Base-by-base conservation (phyloP, 2,797 vertebrate genomes). In the Corythornis leucogaster region DNA sequence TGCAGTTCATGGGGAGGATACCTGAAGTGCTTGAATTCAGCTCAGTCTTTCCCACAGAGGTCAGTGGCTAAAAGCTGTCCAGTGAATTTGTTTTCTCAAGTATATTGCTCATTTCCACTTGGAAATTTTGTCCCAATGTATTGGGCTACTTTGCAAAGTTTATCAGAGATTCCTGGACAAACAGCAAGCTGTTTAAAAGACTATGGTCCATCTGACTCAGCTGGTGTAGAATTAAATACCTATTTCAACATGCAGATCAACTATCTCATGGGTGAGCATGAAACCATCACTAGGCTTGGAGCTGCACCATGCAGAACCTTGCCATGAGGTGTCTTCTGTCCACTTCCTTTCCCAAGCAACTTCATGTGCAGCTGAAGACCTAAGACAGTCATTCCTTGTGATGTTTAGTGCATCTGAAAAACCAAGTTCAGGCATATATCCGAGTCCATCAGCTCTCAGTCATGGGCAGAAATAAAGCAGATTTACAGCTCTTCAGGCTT, bases 1-100 rank as follows among this genome's bases (percentile, higher is more conserved):
- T 21, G 9, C 14, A 11, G 18, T 31, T 80, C 21, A 9, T 28
- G 25, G 25, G 2, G 12, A 68, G 10, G 21, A 30, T 43, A 11
- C 28, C 26, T 57, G 16, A 80, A 57, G 31, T 11, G 4, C 13
- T 57, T 48, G 6, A 8, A 14, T 63, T 77, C 46, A 46, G 6
- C n/a, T 76, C 25, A 35, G 9, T 12, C 15, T 11, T 86, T 76
- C 40, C 17, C 6, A 11, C 7, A 15, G 10, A 71, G 54, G 9
- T 20, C 24, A 31, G 35, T 4, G 12, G 12, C 45, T 50, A 61
- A 61, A 64, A 69, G 8, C 19, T 46, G 9, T 38, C 5, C 7
- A 46, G 5, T 21, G 15, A 28, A 14, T 0, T 2, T 0, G 0
- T 85, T 68, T 80, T 64, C 30, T 63, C 20, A 46, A 26, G 11